These are phyloP conservation scores for Anisognathus igniventris DNA, from an alignment of 2,797 vertebrate species.

Conservation along the genomic window DNA sequence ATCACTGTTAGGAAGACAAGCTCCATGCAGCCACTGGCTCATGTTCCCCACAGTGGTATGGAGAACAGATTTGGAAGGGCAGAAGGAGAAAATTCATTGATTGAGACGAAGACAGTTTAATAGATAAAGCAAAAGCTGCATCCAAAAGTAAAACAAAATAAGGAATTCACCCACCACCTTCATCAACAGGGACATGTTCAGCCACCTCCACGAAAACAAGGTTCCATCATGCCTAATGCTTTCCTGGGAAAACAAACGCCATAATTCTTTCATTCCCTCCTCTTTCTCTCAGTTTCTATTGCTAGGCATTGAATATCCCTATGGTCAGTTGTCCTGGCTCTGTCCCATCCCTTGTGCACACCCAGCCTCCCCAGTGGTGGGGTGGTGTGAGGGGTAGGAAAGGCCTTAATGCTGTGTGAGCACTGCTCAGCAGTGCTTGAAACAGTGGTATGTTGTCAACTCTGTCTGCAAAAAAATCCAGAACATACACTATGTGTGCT, in stretches of 20 bases:
- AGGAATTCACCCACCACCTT: background rate
- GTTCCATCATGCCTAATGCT: fast-evolving
- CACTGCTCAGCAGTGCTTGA: background rate
- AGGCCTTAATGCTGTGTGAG: fast-evolving
- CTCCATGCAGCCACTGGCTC: fast-evolving
- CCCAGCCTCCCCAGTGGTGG: fast-evolving
- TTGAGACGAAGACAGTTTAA: background rate
- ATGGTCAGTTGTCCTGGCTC: background rate
- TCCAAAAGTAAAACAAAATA: background rate
- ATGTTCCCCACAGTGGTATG: fast-evolving
- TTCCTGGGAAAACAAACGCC: background rate
- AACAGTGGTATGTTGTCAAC: background rate
- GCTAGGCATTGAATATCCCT: background rate
- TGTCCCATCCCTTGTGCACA: background rate
- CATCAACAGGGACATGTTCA: background rate
- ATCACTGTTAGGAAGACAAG: background rate
- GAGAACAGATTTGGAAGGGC: background rate
- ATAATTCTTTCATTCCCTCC: fast-evolving
- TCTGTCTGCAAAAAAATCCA: background rate
- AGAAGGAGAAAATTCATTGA: background rate
- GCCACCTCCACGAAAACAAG: background rate
- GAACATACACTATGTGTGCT: background rate
- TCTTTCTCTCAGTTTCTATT: background rate
- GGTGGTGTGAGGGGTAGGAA: background rate
- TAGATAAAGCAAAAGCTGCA: background rate